Evolutionary conservation across 2,113 vertebrate species (phyloP), one percentile per base, ranked within the genome.

Genomic region (Psettodes erumei): DNA sequence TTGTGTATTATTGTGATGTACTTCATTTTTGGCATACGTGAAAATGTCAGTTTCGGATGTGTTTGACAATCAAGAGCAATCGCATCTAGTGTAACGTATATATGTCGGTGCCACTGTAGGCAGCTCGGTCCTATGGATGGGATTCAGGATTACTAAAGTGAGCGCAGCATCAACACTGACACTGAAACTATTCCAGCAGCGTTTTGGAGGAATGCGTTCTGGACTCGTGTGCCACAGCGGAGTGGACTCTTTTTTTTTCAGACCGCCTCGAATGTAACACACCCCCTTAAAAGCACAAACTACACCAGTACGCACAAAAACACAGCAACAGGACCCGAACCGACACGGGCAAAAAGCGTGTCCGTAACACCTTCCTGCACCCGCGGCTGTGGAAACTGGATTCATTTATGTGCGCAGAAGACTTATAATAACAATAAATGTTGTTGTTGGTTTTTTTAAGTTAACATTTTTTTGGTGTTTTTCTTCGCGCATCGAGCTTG

Each of bases 201-300:
- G 4, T 32, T 7, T 11, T 47, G 11, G 13, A 35, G 3, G 3
- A 11, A 8, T 48, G 69, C 25, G 30, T 10, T 55, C 38, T 30
- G 62, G 19, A 58, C 28, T 50, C 53, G 8, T 27, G 35, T 28
- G n/a, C 18, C 40, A 21, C 1, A 19, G 18, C 9, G 42, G 78
- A 81, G 66, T 65, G 32, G n/a, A n/a, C n/a, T n/a, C n/a, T n/a
- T n/a, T n/a, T n/a, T n/a, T 66, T 85, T 85, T 77, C 74, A 63
- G 71, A 78, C 21, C 62, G 62, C 37, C 65, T 30, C 50, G 86
- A 78, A 68, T 73, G 73, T 68, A 90, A 90, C 82, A 85, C 84
- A 79, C 81, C 84, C 85, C 84, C 89, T 77, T 58, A 63, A 23
- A 18, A 18, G 33, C 16, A 51, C 58, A 73, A 71, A 47, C 47